Evolutionary conservation across 1,140 invertebrate species (phyloP), one percentile per base, ranked within the genome.

Genomic region (Drosophila busckii): DNA sequence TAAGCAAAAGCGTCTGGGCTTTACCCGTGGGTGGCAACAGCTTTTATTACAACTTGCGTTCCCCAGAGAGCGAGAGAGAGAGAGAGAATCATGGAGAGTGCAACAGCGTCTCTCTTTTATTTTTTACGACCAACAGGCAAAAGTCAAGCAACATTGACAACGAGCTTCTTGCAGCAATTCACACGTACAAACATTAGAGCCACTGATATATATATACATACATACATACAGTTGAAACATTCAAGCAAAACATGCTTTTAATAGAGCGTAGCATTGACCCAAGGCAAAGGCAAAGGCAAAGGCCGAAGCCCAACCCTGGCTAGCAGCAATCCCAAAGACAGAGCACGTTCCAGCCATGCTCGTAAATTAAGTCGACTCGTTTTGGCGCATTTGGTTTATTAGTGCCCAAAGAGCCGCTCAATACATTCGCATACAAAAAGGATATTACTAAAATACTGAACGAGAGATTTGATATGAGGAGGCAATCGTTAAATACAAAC

Each of bases 181-280:
- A 73, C 73, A 78, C 73, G 73, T 78, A 60, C 68, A 32, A n/a
- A 40, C 54, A 78, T 62, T 73, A 73, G 61, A 63, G 59, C 45
- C 68, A 80, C 68, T 80, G 68, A 82, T 78, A 80, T 56, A 80
- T 49, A 64, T 65, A 65, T n/a, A n/a, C n/a, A n/a, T n/a, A n/a
- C n/a, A n/a, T n/a, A n/a, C n/a, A n/a, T n/a, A n/a, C n/a, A n/a
- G n/a, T n/a, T n/a, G n/a, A n/a, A n/a, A n/a, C n/a, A n/a, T n/a
- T n/a, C n/a, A n/a, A n/a, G n/a, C n/a, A n/a, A n/a, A n/a, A n/a
- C 56, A 48, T 23, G 48, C 58, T 61, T 61, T 56, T 61, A 61
- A 61, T 61, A 61, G 35, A 61, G 26, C 50, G 23, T 40, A n/a
- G 16, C 31, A 9, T 16, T 7, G 2, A 20, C 16, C n/a, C 16